phyloP scores from a whole-genome alignment of 2,113 vertebrate species.

The Gnathonemus longibarbis region DNA sequence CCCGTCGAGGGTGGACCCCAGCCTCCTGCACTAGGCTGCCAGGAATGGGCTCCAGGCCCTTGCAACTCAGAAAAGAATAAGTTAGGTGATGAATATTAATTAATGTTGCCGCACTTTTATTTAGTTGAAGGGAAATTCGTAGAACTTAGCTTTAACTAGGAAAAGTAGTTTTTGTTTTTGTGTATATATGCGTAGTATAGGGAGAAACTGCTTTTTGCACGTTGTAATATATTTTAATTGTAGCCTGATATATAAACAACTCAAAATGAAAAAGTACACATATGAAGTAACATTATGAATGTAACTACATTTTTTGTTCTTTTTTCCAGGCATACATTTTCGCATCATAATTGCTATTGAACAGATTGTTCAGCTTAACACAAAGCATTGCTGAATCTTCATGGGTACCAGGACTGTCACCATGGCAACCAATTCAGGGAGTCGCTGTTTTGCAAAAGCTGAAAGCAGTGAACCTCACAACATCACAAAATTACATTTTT shows the following conservation, averaged over 20 bases:
- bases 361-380: not conserved
- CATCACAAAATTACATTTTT: conserved; percentile 10
- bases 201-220: not conserved
- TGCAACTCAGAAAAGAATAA: not conserved
- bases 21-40: not conserved
- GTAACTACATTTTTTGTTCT: not conserved
- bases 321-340: not conserved
- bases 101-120: not conserved
- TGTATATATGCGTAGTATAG: not conserved
- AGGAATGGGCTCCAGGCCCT: not conserved
- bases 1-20: not conserved
- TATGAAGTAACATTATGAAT: not conserved
- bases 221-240: not conserved
- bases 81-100: not conserved
- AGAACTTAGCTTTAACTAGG: not conserved
- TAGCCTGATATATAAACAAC: not conserved
- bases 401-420: conserved; percentile 46
- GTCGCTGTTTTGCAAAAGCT: conserved; percentile 32
- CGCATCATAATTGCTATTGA: not conserved
- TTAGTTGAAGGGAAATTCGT: not conserved
- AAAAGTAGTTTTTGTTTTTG: not conserved
- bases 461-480: conserved; percentile 22
- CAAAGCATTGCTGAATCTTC: not conserved
- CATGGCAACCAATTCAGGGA: conserved; percentile 53
- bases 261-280: not conserved